These are phyloP conservation scores for Drosophila yooni DNA, from an alignment of 2,888 invertebrate species.

Conservation along the genomic window DNA sequence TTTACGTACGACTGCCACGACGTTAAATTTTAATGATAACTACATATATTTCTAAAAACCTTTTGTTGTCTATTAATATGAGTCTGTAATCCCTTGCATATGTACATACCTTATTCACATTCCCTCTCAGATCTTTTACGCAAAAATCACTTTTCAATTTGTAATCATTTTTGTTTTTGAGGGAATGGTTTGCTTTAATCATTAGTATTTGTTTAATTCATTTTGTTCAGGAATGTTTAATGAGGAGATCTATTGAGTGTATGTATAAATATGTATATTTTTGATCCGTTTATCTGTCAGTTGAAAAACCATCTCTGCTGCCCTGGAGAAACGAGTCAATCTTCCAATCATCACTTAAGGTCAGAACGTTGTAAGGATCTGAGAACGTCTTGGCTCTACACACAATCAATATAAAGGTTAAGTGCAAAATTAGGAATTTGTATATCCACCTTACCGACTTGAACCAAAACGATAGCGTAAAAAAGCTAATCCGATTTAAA, in stretches of 20 bases:
- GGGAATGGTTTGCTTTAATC: not conserved
- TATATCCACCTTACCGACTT: constrained; percentile 88
- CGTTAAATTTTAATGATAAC: not conserved
- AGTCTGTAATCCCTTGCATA: not conserved
- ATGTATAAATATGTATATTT: not conserved
- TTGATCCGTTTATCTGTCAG: not conserved
- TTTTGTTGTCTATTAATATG: not conserved
- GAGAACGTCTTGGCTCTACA: constrained; percentile 23
- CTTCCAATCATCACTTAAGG: constrained; percentile 8
- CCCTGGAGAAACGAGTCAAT: not conserved
- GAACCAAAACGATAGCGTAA: constrained; percentile 92
- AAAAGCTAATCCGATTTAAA: constrained; percentile 89
- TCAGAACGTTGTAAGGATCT: constrained; percentile 26
- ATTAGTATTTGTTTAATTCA: not conserved
- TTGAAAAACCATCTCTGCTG: not conserved
- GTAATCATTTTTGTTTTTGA: not conserved
- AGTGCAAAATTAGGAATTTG: not conserved
- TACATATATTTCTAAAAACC: not conserved
- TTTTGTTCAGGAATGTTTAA: not conserved
- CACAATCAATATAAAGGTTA: not conserved
- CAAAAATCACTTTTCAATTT: not conserved
- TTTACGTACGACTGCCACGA: constrained; percentile 24
- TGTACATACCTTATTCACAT: not conserved
- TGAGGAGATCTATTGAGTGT: not conserved
- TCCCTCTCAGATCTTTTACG: not conserved